Percentiles rank a stretch among this genome's conserved stretches.
These are phyloP conservation scores for Spinus pinus DNA, from an alignment of 2,797 vertebrate genomes.

Conservation along the genomic window DNA sequence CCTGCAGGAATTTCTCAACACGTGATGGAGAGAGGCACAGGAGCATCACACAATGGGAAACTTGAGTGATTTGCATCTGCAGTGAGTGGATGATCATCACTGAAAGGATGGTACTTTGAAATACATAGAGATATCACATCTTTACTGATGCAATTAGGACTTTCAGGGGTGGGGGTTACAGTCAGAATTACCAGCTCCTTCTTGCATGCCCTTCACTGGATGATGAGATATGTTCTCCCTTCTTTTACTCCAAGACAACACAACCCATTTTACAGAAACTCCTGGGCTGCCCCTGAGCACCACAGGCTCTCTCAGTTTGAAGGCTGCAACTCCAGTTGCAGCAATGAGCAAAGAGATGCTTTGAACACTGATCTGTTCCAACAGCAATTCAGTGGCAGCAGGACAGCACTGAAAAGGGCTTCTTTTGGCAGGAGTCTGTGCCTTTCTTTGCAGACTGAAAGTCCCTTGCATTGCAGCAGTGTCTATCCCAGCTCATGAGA, in stretches of 20 bases:
- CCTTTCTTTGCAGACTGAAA: slow-evolving; percentile 16
- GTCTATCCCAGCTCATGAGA: not conserved
- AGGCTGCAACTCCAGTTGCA: not conserved
- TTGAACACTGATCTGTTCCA: not conserved
- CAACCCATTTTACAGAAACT: not conserved
- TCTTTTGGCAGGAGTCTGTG: slow-evolving; percentile 3
- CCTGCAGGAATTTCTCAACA: not conserved
- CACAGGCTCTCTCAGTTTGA: not conserved
- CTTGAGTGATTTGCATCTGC: not conserved
- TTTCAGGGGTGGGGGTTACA: not conserved
- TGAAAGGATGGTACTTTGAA: not conserved
- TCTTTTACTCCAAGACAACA: not conserved
- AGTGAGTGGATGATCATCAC: not conserved
- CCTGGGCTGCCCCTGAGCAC: not conserved
- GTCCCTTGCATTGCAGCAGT: slow-evolving; percentile 31
- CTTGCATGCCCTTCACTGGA: not conserved
- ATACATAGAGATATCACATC: not conserved
- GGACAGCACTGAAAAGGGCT: slow-evolving; percentile 15
- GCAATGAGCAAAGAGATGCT: not conserved
- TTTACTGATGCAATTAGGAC: not conserved
- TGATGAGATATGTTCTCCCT: not conserved
- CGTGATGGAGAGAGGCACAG: accelerated
- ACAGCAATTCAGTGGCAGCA: not conserved
- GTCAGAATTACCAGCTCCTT: not conserved
- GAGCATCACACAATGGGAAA: not conserved